Base-by-base conservation (phyloP, 1,140 invertebrate species). In the Diachasma alloeum region DNA sequence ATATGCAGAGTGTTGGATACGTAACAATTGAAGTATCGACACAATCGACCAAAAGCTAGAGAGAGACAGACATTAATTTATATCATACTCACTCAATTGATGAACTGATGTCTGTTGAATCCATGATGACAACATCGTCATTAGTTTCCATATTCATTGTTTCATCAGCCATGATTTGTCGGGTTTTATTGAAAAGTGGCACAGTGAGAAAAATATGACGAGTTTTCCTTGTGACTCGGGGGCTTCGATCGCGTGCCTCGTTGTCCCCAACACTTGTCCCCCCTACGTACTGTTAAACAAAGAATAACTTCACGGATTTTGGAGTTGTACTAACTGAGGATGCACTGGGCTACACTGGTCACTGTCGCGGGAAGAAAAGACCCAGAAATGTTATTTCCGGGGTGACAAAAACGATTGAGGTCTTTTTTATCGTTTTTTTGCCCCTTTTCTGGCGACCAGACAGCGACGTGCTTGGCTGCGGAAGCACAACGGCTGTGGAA, bases 201-300 rank as follows among this genome's bases (percentile, higher is more conserved):
- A 63, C 59, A 26, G 24, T 26, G 59, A 53, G 6, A 53, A 53
- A n/a, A 53, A 53, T 53, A 19, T 53, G 48, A 19, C n/a, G 48
- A 19, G 48, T 53, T 53, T 53, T 53, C 48, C 48, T 53, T 53
- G 48, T n/a, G 4, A 15, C 48, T 19, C 48, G 48, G n/a, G 24
- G 22, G 59, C 59, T 63, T 63, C 59, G 59, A 63, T 63, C 59
- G 59, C 59, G 59, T 63, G 22, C 59, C 59, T 63, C 59, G 59
- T 63, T 63, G 59, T 63, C 59, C 59, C 59, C 59, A 63, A 26
- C 59, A 63, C 59, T 63, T 63, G 59, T 63, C 24, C 59, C 59
- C 53, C 59, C 24, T 10, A 0, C 13, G 19, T 63, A 26, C 19
- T 6, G 24, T 13, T 15, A 9, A 13, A 63, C 24, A 63, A 63